Evolutionary conservation across 1,140 invertebrate species (phyloP), one percentile per base, ranked within the genome.

Genomic region (Akabosia matsudoensis): DNA sequence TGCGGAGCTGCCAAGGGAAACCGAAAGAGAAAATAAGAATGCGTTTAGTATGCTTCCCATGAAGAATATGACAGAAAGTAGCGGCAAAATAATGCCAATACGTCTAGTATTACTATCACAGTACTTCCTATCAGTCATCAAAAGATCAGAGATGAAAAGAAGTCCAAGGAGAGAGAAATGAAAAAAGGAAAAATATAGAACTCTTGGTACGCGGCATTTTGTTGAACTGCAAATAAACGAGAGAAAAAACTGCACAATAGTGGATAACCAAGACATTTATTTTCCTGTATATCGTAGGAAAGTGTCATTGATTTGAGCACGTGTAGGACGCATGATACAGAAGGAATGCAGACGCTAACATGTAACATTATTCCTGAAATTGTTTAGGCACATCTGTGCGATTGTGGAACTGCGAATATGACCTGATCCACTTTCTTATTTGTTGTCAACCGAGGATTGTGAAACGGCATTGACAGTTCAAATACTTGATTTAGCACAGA

Each of bases 401-500:
- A 67, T 67, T 67, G 61, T 31, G 30, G 61, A 67, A 30, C 61
- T 30, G 1, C 3, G 24, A 67, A n/a, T 28, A 30, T 67, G 61
- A 67, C 61, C 61, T 67, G 61, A 67, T 67, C 61, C 28, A 67
- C 61, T 67, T 67, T 67, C 61, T 4, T 67, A 67, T 30, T 67
- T 31, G 61, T 67, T 67, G 61, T 67, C 61, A 67, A 67, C 61
- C 10, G 7, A n/a, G n/a, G 7, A 45, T 45, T 18, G 37, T n/a
- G 37, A 10, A 45, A 45, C 18, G 18, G 7, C 37, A 18, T 67
- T 30, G 31, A 30, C 61, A 30, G 13, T 67, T 30, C n/a, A 67
- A 67, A n/a, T n/a, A 67, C 61, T 67, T 67, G 61, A 67, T 67
- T 67, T 67, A 67, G 28, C 54, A 24, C 22, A n/a, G 10, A 56